Evolutionary conservation across 1,140 invertebrate genomes (phyloP).

Genomic region (Potamilus streckersoni): DNA sequence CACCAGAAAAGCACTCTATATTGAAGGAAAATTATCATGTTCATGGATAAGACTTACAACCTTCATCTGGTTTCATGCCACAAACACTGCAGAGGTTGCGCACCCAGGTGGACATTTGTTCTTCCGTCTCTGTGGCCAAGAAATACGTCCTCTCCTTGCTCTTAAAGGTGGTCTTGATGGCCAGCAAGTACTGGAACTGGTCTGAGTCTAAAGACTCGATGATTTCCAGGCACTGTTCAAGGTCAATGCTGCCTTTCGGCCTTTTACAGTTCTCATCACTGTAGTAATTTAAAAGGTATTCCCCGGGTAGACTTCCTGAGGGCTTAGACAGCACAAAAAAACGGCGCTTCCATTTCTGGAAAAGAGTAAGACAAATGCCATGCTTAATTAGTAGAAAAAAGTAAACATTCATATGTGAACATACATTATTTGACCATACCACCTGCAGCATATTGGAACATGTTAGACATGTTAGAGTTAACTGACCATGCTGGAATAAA

Average conservation of each 20-base stretch:
- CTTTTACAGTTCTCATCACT: conserved; percentile 87
- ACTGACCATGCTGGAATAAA: no score
- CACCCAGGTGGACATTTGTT: conserved; percentile 95
- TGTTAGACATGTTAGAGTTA: no score
- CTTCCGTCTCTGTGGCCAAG: conserved; percentile 88
- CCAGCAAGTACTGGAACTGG: conserved; percentile 55
- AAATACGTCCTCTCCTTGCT: conserved; percentile 85
- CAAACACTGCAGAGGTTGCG: conserved; percentile 93
- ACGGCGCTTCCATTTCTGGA: conserved; percentile 90
- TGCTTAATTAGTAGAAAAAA: no score
- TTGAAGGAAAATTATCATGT: not conserved
- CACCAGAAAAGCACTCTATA: not conserved
- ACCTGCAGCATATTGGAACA: no score
- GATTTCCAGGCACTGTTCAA: conserved; percentile 96
- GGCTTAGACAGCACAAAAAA: conserved; percentile 90
- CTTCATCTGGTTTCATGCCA: conserved; percentile 83
- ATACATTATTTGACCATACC: no score
- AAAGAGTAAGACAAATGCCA: conserved; percentile 49
- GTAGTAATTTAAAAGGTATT: conserved; percentile 94
- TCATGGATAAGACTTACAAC: conserved; percentile 54
- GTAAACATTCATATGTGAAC: no score
- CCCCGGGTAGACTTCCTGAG: conserved; percentile 89
- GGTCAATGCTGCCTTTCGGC: conserved; percentile 90
- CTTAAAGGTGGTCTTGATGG: conserved; percentile 57
- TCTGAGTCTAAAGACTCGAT: conserved; percentile 62